Base-by-base conservation (phyloP, 2,797 vertebrate genomes). In the Cossypha heuglini region DNA sequence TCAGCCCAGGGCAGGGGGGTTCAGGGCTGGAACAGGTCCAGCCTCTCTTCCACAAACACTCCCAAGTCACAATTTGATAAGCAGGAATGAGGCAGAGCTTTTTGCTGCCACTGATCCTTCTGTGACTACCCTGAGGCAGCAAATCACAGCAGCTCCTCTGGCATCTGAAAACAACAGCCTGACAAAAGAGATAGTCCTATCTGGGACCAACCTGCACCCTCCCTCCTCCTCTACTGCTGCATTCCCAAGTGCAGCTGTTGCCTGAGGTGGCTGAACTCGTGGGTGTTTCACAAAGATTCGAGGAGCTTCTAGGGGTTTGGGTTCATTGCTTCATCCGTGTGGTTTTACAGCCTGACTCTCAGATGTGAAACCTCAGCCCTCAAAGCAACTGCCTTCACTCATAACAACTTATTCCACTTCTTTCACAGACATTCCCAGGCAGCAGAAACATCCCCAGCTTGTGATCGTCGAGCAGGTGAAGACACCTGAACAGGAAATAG, bases 381-480 rank as follows among this genome's bases (percentile, higher is more conserved):
- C 61, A 40, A 13, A 51, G 33, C 6, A 43, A 69, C 45, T 3
- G 29, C 19, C 31, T 58, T 59, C 25, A 31, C 48, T 51, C 37
- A 1, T 1, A 51, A 21, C 21, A 38, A 22, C 13, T 35, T 24
- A 22, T 6, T 75, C 43, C 49, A 14, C 12, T 37, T 33, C 26
- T 62, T 63, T 16, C 16, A 13, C 1, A 13, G 38, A 45, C 0
- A 0, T 1, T 52, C 26, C 26, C 28, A n/a, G 0, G 29, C n/a
- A 78, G 33, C 58, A 68, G n/a, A 26, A 75, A 64, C 1, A 2
- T 3, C 22, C 18, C 28, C 22, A 64, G 72, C 12, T 18, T 9
- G 4, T 16, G 33, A 46, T 1, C 0, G 0, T 11, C 33, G 49
- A 38, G 33, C 11, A 80, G 29, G 25, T 9, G 16, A 73, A 62